Evolutionary conservation across 2,113 vertebrate genomes (phyloP).

Genomic region (Choloepus hoffmanni): DNA sequence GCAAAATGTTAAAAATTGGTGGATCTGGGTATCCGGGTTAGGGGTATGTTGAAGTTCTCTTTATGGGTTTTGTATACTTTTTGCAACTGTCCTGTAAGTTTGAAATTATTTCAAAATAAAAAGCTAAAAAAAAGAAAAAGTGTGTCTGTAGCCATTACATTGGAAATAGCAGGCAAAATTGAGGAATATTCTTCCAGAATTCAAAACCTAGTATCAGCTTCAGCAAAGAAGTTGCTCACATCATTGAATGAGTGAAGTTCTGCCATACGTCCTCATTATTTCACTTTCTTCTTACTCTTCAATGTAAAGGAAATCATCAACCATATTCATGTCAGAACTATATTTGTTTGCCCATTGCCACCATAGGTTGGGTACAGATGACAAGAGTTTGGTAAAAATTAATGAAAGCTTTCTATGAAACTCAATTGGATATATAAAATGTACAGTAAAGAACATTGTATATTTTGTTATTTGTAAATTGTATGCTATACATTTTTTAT

Average conservation of each 20-base stretch:
- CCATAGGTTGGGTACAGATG: background rate
- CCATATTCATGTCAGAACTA: background rate
- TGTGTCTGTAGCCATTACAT: background rate
- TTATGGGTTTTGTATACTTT: no score
- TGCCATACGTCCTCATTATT: background rate
- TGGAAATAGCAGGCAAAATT: background rate
- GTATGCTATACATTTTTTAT: background rate
- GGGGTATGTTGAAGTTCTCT: no score
- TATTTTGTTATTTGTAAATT: background rate
- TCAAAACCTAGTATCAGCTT: background rate
- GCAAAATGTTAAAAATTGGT: no score
- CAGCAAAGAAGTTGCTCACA: background rate
- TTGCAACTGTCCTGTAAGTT: no score
- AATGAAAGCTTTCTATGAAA: background rate
- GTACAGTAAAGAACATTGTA: background rate
- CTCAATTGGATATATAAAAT: background rate
- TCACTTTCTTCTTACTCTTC: background rate
- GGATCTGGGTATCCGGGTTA: no score
- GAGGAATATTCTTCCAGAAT: background rate
- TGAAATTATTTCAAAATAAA: no score
- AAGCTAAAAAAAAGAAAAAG: background rate
- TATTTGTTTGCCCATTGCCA: background rate
- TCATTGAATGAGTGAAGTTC: background rate
- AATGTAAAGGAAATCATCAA: background rate
- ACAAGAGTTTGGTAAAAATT: background rate